Evolutionary conservation across 1,140 invertebrate genomes (phyloP).

Genomic region (Telenomus remus): DNA sequence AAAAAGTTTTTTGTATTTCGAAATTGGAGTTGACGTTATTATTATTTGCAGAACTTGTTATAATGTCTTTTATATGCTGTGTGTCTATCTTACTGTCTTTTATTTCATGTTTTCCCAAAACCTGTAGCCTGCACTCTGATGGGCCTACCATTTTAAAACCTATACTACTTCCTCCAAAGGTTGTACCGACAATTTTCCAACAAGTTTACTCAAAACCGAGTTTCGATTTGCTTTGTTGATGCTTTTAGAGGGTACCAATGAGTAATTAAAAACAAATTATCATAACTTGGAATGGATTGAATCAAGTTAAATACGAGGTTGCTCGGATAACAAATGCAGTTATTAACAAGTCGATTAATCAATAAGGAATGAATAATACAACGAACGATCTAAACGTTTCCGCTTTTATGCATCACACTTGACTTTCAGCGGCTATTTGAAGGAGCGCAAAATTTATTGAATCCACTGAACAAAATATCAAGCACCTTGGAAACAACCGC

Average conservation of each 20-base stretch:
- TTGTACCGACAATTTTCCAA: constrained; percentile 28
- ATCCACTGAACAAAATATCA: too few species aligned
- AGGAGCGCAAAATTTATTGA: too few species aligned
- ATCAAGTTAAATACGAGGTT: background rate
- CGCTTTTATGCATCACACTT: too few species aligned
- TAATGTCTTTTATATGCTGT: background rate
- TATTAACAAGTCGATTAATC: too few species aligned
- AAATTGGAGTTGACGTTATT: too few species aligned
- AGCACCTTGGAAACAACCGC: too few species aligned
- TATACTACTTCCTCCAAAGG: constrained; percentile 17
- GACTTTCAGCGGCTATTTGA: too few species aligned
- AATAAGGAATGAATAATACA: too few species aligned
- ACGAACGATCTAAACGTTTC: too few species aligned
- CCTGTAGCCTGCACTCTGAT: constrained; percentile 21
- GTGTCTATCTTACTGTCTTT: constrained; percentile 18
- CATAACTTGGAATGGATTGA: constrained; percentile 2
- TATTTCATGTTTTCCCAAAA: constrained; percentile 17
- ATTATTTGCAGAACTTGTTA: constrained; percentile 8
- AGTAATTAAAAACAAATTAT: constrained; percentile 6
- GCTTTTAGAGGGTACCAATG: background rate
- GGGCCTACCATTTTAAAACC: constrained; percentile 17
- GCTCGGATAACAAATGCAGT: too few species aligned
- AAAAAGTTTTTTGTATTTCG: too few species aligned
- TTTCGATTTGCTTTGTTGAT: constrained; percentile 13
- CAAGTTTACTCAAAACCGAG: constrained; percentile 5